Evolutionary conservation across 2,888 invertebrate genomes (phyloP).

Genomic region (Ceraclea dissimilis): DNA sequence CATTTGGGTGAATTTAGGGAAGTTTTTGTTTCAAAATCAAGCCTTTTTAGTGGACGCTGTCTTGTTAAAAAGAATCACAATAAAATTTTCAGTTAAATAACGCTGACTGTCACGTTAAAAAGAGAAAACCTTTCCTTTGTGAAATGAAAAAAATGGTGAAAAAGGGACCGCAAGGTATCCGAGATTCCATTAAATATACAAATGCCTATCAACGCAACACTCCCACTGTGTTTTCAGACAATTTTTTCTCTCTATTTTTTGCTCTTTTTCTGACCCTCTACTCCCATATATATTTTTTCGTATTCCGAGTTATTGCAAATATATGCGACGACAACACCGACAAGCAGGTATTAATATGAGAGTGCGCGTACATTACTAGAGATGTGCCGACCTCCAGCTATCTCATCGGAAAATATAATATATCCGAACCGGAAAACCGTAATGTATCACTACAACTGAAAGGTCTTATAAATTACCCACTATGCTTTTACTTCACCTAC

Average conservation of each 20-base stretch:
- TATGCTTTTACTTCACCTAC: no score
- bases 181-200: conserved; percentile 2
- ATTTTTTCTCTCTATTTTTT: no score
- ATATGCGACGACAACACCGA: background rate
- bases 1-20: no score
- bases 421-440: background rate
- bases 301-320: background rate
- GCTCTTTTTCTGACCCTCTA: background rate
- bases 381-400: no score
- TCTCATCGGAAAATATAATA: no score
- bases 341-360: background rate
- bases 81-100: background rate
- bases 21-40: no score
- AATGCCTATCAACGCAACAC: background rate
- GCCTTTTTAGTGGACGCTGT: no score
- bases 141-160: background rate
- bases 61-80: background rate
- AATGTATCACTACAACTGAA: background rate
- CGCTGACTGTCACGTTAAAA: background rate
- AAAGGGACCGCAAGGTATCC: background rate
- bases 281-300: no score
- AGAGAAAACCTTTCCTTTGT: background rate
- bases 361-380: no score
- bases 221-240: background rate
- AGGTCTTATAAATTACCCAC: no score